Percentiles rank a stretch among this genome's conserved stretches.
Conservation (phyloP, 2,797 vertebrate species). For the Poeciliopsis turneri region DNA sequence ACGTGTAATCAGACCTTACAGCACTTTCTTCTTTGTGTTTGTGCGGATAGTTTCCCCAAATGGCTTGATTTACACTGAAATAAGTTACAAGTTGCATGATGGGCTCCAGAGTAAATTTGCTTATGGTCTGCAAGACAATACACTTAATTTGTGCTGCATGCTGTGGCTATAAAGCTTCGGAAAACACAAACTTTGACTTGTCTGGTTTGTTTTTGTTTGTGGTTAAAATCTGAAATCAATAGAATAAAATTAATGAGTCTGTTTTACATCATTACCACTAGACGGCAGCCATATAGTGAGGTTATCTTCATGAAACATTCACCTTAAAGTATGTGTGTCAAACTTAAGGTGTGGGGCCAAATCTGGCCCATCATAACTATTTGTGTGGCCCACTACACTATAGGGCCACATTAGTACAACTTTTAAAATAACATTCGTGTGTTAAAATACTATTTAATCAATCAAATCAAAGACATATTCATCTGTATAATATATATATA, state of each 20-base stretch:
- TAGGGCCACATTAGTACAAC: too few relatives aligned
- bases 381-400: too few relatives aligned
- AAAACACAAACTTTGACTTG: not conserved
- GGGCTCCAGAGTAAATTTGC: conserved; percentile 29
- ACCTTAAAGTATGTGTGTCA: not conserved
- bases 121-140: conserved; percentile 31
- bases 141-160: conserved; percentile 13
- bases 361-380: too few relatives aligned
- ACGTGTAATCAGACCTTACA: conserved; percentile 30
- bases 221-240: not conserved
- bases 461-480: too few relatives aligned
- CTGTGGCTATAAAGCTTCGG: conserved; percentile 13
- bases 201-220: not conserved
- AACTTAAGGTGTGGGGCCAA: too few relatives aligned
- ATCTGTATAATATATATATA: too few relatives aligned
- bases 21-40: conserved; percentile 71
- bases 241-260: not conserved
- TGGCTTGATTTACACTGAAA: conserved; percentile 33
- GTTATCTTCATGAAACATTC: not conserved
- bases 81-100: conserved; percentile 26
- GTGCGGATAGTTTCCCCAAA: conserved; percentile 47
- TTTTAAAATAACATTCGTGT: too few relatives aligned
- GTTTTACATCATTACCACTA: conserved; percentile 14
- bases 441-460: too few relatives aligned
- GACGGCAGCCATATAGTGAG: conserved; percentile 33